Base-by-base conservation (phyloP, 2,888 invertebrate species). In the Crocallis elinguaria region DNA sequence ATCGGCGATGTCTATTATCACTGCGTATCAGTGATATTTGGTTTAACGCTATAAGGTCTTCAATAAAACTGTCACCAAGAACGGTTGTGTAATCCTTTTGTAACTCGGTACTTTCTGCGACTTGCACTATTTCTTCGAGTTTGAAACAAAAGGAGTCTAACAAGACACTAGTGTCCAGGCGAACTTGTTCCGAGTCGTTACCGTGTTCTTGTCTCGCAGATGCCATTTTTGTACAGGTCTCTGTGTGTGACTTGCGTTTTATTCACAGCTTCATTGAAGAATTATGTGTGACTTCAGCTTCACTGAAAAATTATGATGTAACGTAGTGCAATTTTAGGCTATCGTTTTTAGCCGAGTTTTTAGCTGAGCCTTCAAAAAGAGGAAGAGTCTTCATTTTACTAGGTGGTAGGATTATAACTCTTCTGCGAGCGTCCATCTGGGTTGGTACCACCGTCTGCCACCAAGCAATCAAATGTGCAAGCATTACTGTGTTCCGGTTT, bases 81-180 rank as follows among this genome's bases (percentile, higher is more conserved):
- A 29, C 7, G 1, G 25, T 32, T 32, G 14, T 16, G 27, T 16
- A 39, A 17, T 27, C 5, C 12, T 44, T 36, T 17, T 23, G 27
- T 6, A 36, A 16, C 45, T 36, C 17, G 35, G 27, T 27, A 43
- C n/a, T 38, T 30, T 25, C 8, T 35, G 27, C 14, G 19, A 19
- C 36, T 36, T 30, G 27, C 19, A 16, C 14, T 17, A 19, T 32
- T 49, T 32, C 49, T 19, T 17, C 17, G 13, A 63, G 55, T 57
- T 61, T 42, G 51, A 60, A 61, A 64, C 64, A 61, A 64, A 61
- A 51, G 46, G 27, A 41, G 38, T 54, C 59, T 65, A 65, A 62
- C 62, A 61, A 62, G 62, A 57, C 59, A 59, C 62, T 60, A 35
- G 41, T 60, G 60, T 58, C 56, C 61, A 51, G 49, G 38, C n/a